Percentiles rank a stretch among this genome's conserved stretches.
Evolutionary conservation across 1,140 invertebrate genomes (phyloP).

Genomic region (Macrobrachium nipponense): DNA sequence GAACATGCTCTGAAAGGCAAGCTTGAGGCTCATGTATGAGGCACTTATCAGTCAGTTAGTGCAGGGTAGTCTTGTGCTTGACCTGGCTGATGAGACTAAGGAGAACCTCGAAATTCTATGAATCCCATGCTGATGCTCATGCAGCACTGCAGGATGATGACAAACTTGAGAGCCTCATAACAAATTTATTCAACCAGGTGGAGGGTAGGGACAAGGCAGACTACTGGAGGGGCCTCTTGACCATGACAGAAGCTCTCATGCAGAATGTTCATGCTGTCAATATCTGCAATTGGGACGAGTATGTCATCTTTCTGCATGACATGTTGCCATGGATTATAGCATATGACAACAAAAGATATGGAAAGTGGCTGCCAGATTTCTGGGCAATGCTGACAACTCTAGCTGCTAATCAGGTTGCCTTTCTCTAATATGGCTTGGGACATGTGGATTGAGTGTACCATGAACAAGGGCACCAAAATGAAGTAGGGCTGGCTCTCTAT

Average conservation of each 20-base stretch:
- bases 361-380: no score
- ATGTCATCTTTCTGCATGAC: no score
- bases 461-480: constrained; percentile 35
- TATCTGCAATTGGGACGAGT: no score
- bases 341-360: no score
- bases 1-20: constrained; percentile 12
- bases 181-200: no score
- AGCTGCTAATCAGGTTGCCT: no score
- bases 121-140: constrained; percentile 18
- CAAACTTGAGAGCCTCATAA: constrained; percentile 32
- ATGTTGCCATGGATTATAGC: no score
- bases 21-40: constrained; percentile 2
- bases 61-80: neutral
- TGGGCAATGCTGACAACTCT: no score
- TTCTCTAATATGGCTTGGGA: constrained; percentile 15
- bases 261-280: no score
- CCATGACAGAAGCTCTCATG: no score
- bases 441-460: neutral
- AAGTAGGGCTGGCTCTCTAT: constrained; percentile 25
- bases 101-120: constrained; percentile 13
- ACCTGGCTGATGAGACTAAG: constrained; percentile 7
- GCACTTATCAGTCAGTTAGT: neutral
- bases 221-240: neutral
- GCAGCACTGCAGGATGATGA: constrained; percentile 23
- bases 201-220: constrained; percentile 20